phyloP scores from a whole-genome alignment of 2,888 invertebrate species.

The Mythimna ferrago region DNA sequence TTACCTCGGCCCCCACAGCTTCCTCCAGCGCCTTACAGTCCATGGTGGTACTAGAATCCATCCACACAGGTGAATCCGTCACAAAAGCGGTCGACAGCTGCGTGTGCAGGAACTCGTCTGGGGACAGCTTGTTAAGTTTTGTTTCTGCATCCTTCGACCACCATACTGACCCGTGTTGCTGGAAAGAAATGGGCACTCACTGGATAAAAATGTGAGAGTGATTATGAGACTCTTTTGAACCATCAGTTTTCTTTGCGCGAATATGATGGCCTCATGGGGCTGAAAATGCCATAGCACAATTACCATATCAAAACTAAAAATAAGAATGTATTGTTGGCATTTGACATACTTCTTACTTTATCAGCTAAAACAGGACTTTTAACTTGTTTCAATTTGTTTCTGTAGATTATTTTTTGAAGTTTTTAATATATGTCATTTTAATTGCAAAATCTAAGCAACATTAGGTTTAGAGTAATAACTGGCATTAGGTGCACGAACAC shows the following conservation, averaged over 20 bases:
- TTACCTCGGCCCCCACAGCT: slow-evolving; percentile 93
- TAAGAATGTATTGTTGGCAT: too few species aligned
- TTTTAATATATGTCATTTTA: not conserved
- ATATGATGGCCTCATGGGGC: not conserved
- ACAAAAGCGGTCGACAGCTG: slow-evolving; percentile 96
- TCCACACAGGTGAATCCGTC: slow-evolving; percentile 98
- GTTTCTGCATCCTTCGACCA: slow-evolving; percentile 95
- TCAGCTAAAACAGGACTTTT: too few species aligned
- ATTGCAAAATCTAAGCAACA: not conserved
- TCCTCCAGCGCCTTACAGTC: slow-evolving; percentile 95
- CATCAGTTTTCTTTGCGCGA: not conserved
- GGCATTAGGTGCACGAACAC: not conserved
- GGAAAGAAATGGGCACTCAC: slow-evolving; percentile 29
- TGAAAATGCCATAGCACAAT: not conserved
- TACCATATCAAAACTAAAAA: too few species aligned
- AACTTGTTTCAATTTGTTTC: too few species aligned
- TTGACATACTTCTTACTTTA: too few species aligned
- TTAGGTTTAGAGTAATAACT: not conserved
- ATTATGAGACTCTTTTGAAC: not conserved
- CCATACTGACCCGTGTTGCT: slow-evolving; percentile 99
- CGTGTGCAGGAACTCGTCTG: slow-evolving; percentile 95
- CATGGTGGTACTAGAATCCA: slow-evolving; percentile 96
- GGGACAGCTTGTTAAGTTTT: slow-evolving; percentile 92
- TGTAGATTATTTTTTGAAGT: not conserved
- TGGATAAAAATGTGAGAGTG: not conserved